These are phyloP conservation scores for Brachionus calyciflorus DNA, from an alignment of 1,140 invertebrate genomes.

Conservation along the genomic window DNA sequence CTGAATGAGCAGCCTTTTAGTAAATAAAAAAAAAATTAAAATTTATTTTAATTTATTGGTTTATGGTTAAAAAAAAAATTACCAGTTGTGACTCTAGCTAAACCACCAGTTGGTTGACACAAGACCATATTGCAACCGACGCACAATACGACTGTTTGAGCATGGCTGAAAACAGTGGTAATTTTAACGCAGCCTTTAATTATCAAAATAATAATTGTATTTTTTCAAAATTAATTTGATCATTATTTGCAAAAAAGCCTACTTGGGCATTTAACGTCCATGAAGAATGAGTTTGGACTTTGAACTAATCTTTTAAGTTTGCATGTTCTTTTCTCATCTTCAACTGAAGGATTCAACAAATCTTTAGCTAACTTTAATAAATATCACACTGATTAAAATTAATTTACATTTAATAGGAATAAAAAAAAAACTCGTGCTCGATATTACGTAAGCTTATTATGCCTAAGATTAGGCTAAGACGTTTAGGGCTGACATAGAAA, in stretches of 20 bases:
- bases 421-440: conserved; percentile 9
- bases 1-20: conserved; percentile 44
- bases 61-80: not conserved
- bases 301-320: conserved; percentile 95
- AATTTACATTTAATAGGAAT: too few species aligned
- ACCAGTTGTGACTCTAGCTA: conserved; percentile 96
- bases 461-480: too few species aligned
- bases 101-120: conserved; percentile 96
- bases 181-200: conserved; percentile 36
- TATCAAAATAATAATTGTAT: too few species aligned
- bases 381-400: not conserved
- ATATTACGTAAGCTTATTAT: too few species aligned
- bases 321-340: conserved; percentile 86
- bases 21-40: conserved; percentile 5
- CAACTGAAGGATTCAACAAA: conserved; percentile 88
- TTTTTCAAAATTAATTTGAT: too few species aligned
- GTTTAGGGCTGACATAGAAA: too few species aligned
- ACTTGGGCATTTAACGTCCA: conserved; percentile 91
- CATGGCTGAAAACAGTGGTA: conserved; percentile 94
- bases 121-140: conserved; percentile 95
- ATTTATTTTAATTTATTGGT: not conserved
- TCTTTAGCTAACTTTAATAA: conserved; percentile 75
- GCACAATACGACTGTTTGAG: conserved; percentile 94
- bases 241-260: not conserved
- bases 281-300: conserved; percentile 98